These are phyloP conservation scores for Chondrosia reniformis DNA, from an alignment of 37 sponge, comb jelly and placozoan species.

Conservation along the genomic window DNA sequence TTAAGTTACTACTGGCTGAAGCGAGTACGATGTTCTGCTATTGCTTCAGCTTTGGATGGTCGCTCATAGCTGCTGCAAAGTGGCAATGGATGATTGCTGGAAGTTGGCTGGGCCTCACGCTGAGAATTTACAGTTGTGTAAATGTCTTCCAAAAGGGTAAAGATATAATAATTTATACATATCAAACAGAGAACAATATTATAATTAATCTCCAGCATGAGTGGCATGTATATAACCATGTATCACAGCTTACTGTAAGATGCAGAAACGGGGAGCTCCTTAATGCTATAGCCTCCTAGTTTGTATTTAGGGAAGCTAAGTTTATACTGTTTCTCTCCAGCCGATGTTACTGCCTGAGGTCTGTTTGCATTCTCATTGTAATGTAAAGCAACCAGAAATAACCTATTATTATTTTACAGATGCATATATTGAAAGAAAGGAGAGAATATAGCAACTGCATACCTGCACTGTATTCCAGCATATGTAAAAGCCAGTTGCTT, in stretches of 20 bases:
- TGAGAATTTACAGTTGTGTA: background rate
- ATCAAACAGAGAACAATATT: background rate
- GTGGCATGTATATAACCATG: background rate
- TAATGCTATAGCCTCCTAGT: conserved; percentile 5
- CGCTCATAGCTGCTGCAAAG: background rate
- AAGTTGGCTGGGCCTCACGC: background rate
- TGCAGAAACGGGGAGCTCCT: background rate
- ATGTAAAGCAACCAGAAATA: background rate
- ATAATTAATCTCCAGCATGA: background rate
- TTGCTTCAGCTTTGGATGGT: conserved; percentile 1
- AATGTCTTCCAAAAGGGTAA: background rate
- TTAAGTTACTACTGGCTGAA: background rate
- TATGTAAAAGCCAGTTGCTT: background rate
- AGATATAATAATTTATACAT: background rate
- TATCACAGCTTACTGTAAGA: background rate
- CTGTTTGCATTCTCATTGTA: conserved; percentile 1
- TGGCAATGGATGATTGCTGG: background rate
- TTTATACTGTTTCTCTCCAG: background rate
- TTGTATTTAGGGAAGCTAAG: conserved; percentile 21
- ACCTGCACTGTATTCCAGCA: background rate
- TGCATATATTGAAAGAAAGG: background rate
- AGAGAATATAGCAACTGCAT: background rate
- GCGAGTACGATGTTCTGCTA: conserved; percentile 9
- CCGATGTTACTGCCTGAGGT: conserved; percentile 2
- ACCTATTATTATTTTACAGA: background rate